Percentiles rank a stretch among this genome's conserved stretches.
Evolutionary conservation across 2,113 vertebrate genomes (phyloP).

Genomic region (Laticauda colubrina): DNA sequence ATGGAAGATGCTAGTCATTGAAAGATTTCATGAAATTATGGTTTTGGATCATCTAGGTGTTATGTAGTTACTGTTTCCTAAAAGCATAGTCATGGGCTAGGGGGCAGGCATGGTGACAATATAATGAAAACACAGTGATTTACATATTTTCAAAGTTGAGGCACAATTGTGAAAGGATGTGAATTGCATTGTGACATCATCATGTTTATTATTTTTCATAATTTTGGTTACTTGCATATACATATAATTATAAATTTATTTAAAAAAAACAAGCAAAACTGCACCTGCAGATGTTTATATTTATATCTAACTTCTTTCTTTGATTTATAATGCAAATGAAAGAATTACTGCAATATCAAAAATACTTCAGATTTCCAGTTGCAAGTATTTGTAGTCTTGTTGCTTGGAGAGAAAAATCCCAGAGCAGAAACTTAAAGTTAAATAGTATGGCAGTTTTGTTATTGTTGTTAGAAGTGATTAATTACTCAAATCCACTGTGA

Average conservation of each 20-base stretch:
- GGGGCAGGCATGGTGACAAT: background rate
- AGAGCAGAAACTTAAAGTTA: constrained; percentile 47
- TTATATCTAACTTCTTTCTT: constrained; percentile 18
- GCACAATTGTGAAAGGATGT: background rate
- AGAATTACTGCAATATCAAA: constrained; percentile 40
- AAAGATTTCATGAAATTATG: constrained; percentile 32
- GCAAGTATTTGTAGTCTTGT: constrained; percentile 37
- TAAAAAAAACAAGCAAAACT: constrained; percentile 41
- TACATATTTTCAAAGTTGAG: background rate
- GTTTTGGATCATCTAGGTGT: constrained; percentile 54
- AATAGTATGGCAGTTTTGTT: constrained; percentile 31
- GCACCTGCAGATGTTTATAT: constrained; percentile 43
- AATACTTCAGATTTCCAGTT: constrained; percentile 6
- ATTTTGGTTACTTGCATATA: background rate
- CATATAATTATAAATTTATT: constrained; percentile 26
- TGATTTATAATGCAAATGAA: constrained; percentile 30
- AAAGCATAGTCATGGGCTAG: constrained; percentile 43
- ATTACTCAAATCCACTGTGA: constrained; percentile 61
- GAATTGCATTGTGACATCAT: background rate
- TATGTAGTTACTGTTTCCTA: constrained; percentile 65
- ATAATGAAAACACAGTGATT: background rate
- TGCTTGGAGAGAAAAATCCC: constrained; percentile 32
- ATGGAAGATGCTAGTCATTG: background rate
- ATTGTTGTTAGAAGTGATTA: constrained; percentile 59
- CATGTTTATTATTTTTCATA: background rate